A percentile compares a stretch with the other conserved stretches of the same genome.
These are phyloP conservation scores for Dione juno DNA, from an alignment of 2,888 invertebrate genomes.

Conservation along the genomic window DNA sequence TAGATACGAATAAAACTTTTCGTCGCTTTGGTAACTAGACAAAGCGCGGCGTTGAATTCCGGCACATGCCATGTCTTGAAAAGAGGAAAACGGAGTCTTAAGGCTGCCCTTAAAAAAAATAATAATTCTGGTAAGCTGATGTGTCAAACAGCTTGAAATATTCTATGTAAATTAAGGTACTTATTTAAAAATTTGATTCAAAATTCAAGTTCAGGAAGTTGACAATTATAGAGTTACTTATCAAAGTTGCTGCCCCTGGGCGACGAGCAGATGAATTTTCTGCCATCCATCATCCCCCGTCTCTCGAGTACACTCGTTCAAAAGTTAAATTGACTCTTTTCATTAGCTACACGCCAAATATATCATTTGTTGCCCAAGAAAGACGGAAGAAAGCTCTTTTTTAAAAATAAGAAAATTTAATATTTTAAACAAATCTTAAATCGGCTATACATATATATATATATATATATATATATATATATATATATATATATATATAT, in stretches of 20 bases:
- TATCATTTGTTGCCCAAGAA: slow-evolving; percentile 12
- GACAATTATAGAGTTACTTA: slow-evolving; percentile 32
- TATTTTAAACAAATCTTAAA: too few relatives aligned
- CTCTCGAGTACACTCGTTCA: slow-evolving; percentile 43
- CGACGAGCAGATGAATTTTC: slow-evolving; percentile 43
- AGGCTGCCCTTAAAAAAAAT: too few relatives aligned
- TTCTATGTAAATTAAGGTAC: too few relatives aligned
- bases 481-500: too few relatives aligned
- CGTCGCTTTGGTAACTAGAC: not conserved
- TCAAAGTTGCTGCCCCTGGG: slow-evolving; percentile 41
- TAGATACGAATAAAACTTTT: too few relatives aligned
- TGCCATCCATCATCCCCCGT: slow-evolving; percentile 43
- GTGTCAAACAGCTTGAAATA: too few relatives aligned
- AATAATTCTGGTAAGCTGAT: too few relatives aligned
- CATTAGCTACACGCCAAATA: slow-evolving; percentile 14
- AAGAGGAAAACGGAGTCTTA: not conserved
- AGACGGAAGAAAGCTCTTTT: not conserved
- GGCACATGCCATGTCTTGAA: not conserved
- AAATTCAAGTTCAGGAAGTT: slow-evolving; percentile 14
- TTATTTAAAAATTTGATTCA: not conserved
- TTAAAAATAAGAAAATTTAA: not conserved
- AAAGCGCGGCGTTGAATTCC: not conserved
- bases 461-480: too few relatives aligned
- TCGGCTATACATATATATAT: too few relatives aligned
- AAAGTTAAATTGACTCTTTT: slow-evolving; percentile 47